These are phyloP conservation scores for Lophura nycthemera DNA, from an alignment of 2,113 vertebrate species.

Conservation along the genomic window DNA sequence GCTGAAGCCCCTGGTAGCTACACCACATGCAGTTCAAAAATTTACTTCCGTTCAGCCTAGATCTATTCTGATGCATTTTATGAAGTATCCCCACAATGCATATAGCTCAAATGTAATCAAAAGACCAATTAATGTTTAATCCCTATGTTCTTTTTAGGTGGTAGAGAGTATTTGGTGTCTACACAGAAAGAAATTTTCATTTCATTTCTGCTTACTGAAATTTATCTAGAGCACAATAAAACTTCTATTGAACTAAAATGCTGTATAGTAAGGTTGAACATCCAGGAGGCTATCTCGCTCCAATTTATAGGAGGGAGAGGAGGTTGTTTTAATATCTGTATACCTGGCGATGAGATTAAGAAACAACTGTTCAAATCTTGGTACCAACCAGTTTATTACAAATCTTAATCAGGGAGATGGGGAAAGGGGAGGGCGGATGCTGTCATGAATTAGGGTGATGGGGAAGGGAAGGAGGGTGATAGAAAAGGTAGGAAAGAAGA, in stretches of 20 bases:
- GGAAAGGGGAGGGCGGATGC: no score
- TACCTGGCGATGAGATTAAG: no score
- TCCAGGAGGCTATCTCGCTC: neutral
- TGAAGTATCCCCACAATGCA: neutral
- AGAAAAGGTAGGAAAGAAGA: no score
- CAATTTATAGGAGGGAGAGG: no score
- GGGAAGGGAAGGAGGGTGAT: no score
- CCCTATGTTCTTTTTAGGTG: neutral
- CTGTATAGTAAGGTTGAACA: neutral
- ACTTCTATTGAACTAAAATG: neutral
- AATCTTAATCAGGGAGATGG: no score
- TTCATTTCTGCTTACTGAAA: neutral
- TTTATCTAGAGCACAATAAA: neutral
- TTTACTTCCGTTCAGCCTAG: neutral
- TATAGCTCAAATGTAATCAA: neutral
- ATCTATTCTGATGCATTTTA: neutral
- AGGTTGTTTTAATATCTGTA: no score
- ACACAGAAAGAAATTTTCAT: neutral
- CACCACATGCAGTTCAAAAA: neutral
- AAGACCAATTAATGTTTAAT: neutral
- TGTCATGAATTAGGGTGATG: no score
- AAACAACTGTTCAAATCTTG: no score
- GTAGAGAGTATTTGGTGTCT: neutral
- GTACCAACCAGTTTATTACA: no score
- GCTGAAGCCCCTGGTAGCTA: neutral